A percentile compares a stretch with the other conserved stretches of the same genome.
Conservation (phyloP, 2,888 invertebrate species). For the Hedya salicella region DNA sequence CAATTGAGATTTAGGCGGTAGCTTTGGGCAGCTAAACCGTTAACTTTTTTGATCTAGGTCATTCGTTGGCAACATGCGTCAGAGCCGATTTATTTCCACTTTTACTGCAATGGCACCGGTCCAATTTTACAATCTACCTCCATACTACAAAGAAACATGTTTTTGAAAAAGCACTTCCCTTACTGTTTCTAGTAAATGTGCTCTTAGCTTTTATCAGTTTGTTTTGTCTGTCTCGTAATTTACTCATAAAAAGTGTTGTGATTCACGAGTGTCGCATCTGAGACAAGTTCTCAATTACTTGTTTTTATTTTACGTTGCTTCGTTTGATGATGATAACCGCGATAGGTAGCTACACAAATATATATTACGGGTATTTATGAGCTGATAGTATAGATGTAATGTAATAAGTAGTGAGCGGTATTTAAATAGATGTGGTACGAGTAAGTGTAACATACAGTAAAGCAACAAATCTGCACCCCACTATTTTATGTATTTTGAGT, state of each 20-base stretch:
- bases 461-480: too few species aligned
- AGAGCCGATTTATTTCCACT: constrained; percentile 79
- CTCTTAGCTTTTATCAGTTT: constrained; percentile 53
- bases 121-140: constrained; percentile 77
- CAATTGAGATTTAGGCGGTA: constrained; percentile 53
- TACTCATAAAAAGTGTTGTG: constrained; percentile 1
- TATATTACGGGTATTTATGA: too few species aligned
- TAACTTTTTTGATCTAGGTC: constrained; percentile 74
- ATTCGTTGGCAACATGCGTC: constrained; percentile 73
- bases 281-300: too few species aligned
- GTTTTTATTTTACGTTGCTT: too few species aligned
- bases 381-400: too few species aligned
- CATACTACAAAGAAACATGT: constrained; percentile 73
- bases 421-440: too few species aligned
- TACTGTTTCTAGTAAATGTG: constrained; percentile 19
- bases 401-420: too few species aligned
- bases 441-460: too few species aligned
- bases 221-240: constrained; percentile 52
- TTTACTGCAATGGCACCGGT: constrained; percentile 82
- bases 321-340: too few species aligned
- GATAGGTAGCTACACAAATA: too few species aligned
- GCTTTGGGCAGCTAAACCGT: constrained; percentile 54
- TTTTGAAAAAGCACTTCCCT: constrained; percentile 67
- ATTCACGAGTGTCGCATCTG: background rate
- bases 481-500: constrained; percentile 10